Evolutionary conservation across 2,797 vertebrate species (phyloP), one percentile per base, ranked within the genome.

Genomic region (Adelosebastes latens): DNA sequence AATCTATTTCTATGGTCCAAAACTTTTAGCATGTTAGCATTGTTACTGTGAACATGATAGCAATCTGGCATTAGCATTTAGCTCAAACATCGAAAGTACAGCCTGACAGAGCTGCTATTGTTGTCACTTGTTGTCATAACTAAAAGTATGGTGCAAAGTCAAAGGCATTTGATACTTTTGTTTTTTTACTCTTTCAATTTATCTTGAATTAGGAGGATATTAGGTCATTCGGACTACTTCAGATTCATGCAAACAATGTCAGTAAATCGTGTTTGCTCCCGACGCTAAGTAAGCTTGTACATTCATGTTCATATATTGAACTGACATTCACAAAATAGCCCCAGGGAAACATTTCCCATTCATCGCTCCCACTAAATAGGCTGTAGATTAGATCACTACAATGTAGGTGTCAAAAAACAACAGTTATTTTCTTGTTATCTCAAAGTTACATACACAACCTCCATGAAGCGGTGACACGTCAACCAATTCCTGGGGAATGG

Each of bases 401-500:
- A 55, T 75, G 71, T 68, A 56, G 42, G 72, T 80, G 79, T 83
- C 80, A 77, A 25, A 25, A 81, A 78, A 79, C 52, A 81, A 83
- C 29, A 70, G 24, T 53, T 29, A 32, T 63, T 70, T 53, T 80
- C 75, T 63, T 53, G 84, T 88, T 76, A 80, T 83, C 65, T 22
- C 72, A 53, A 76, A 84, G 70, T 22, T 82, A 80, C 64, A 85
- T 79, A 79, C 67, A 61, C 53, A 81, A 89, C 87, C 77, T 79
- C 73, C 65, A 46, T 24, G 71, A 75, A 67, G 85, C 75, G 34
- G 59, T 52, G 84, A 92, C 74, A 80, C 63, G 70, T 81, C 81
- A 65, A 86, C 79, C 75, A 27, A 72, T 86, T 86, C 55, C 82
- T 36, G 73, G 82, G 84, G 80, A 91, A 87, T 77, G 74, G 77